phyloP scores from a whole-genome alignment of 2,113 vertebrate genomes.

The Puma concolor region DNA sequence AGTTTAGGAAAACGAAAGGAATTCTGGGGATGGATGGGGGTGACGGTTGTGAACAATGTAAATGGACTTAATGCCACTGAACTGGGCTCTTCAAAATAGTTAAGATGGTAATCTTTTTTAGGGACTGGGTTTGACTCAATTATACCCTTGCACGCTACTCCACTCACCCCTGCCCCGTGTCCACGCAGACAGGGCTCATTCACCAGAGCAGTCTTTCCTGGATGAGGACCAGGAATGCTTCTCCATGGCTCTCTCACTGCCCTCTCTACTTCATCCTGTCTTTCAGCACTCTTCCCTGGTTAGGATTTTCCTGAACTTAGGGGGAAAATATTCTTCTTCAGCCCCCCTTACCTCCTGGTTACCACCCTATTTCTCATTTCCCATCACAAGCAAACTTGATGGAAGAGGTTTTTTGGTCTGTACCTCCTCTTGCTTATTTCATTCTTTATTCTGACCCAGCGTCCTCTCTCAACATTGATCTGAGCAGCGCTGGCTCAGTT shows the following conservation, averaged over 20 bases:
- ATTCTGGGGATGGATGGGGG: background rate
- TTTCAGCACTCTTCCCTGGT: background rate
- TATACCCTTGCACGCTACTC: accelerated
- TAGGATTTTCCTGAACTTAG: background rate
- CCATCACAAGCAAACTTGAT: background rate
- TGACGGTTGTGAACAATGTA: background rate
- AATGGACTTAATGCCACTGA: background rate
- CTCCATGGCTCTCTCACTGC: background rate
- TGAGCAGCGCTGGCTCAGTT: background rate
- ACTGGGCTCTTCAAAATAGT: too few species aligned
- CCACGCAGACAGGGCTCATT: background rate
- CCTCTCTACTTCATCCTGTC: background rate
- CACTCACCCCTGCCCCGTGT: accelerated
- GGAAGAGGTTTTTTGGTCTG: background rate
- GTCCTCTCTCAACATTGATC: background rate
- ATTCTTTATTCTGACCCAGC: background rate
- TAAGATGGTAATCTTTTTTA: background rate
- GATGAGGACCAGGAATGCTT: background rate
- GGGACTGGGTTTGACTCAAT: background rate
- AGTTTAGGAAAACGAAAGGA: background rate
- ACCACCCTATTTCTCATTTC: background rate
- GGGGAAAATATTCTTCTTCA: background rate
- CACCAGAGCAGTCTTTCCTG: background rate
- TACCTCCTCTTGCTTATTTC: too few species aligned
- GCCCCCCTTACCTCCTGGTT: background rate